phyloP scores from a whole-genome alignment of 30 jellyfish, hydroid and myxozoan genomes.

The Rhopilema esculentum region DNA sequence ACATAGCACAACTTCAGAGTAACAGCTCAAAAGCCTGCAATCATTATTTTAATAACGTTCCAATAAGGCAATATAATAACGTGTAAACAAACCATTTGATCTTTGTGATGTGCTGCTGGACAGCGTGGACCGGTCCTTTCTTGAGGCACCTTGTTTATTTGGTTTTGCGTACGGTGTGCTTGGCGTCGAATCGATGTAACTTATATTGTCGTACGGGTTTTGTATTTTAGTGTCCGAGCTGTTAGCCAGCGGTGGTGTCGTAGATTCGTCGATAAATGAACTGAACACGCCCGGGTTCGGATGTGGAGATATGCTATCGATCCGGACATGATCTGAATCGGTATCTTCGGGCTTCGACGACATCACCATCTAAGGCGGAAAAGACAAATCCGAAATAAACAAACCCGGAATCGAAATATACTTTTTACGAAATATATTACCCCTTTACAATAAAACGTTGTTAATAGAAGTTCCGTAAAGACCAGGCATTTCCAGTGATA shows the following conservation, averaged over 20 bases:
- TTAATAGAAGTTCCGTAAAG: too few species aligned
- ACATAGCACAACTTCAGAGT: too few species aligned
- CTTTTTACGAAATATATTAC: too few species aligned
- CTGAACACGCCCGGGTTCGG: conserved; percentile 75
- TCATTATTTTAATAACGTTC: background rate
- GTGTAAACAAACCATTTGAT: conserved; percentile 36
- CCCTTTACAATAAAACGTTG: too few species aligned
- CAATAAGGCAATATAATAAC: background rate
- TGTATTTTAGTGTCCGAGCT: conserved; percentile 34
- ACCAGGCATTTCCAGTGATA: too few species aligned
- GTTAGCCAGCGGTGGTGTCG: conserved; percentile 18
- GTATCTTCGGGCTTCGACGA: conserved; percentile 51
- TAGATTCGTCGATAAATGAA: conserved; percentile 25
- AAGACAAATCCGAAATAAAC: too few species aligned
- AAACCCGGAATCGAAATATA: too few species aligned
- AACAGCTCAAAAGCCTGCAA: too few species aligned
- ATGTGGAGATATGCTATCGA: conserved; percentile 71
- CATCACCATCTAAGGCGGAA: conserved; percentile 40
- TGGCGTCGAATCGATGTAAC: conserved; percentile 11
- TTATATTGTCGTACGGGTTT: conserved; percentile 71
- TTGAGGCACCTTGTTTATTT: conserved; percentile 6
- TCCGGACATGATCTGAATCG: conserved; percentile 83
- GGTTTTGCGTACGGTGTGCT: conserved; percentile 43
- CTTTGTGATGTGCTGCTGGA: conserved; percentile 22
- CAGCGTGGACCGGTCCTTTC: conserved; percentile 8